Base-by-base conservation (phyloP, 2,797 vertebrate genomes). In the Morelia viridis region DNA sequence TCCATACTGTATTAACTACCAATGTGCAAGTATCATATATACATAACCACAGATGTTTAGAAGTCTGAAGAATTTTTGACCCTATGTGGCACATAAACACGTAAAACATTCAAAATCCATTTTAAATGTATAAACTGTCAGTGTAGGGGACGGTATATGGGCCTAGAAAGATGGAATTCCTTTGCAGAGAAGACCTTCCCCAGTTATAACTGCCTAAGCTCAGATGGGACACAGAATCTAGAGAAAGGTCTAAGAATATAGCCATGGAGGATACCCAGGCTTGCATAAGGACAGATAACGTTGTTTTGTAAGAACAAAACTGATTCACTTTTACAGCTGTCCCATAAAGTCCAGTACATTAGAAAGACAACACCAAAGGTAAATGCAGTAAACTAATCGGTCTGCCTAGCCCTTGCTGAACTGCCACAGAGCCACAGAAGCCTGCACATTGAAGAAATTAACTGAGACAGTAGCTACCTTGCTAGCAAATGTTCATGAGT, bases 21-120 rank as follows among this genome's bases (percentile, higher is more conserved):
- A 76, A 41, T 41, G 35, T 41, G 71, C 35, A 17, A 41, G 35
- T 22, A 41, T 41, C 71, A 41, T 76, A 22, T 91, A 91, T 93
- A 88, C 88, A 93, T 84, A 93, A 91, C 87, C 85, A 88, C 86
- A 94, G 80, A 26, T 93, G 60, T 90, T 65, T 92, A 0, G 0
- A 62, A 60, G 92, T 95, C 92, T 95, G 95, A 93, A 62, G 57
- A 91, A 94, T 76, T 13, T 76, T 28, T 60, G 53, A 85, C 15
- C 13, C 13, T 85, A 56, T 2, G 8, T n/a, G 64, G 1, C 5
- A 76, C 53, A 60, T 24, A 61, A 87, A 24, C 22, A 60, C 61
- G 15, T 22, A 62, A 41, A 35, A 87, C 10, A 56, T 56, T 56
- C 46, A 85, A 53, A n/a, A 65, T n/a, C 22, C 24, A 28, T 80